Evolutionary conservation across 2,113 vertebrate species (phyloP).

Genomic region (Trematomus loennbergii): DNA sequence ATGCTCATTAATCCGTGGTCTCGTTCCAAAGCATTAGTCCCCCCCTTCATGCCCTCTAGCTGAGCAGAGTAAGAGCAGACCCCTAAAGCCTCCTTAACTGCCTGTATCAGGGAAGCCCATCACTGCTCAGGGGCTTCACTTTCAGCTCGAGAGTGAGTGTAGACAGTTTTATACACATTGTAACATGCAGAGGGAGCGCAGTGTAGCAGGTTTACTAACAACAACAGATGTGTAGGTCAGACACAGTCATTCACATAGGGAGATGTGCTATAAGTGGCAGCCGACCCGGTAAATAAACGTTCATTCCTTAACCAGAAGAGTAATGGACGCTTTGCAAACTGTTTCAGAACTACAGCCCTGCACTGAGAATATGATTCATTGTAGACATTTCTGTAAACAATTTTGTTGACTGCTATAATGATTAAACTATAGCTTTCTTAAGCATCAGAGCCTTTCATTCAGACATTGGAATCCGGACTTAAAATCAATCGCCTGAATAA

Average conservation of each 20-base stretch:
- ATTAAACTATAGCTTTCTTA: no score
- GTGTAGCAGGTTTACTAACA: not conserved
- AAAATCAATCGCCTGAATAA: no score
- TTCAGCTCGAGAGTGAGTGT: not conserved
- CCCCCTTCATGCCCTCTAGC: conserved; percentile 74
- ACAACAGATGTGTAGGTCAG: not conserved
- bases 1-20: conserved; percentile 74
- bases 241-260: not conserved
- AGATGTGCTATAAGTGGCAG: not conserved
- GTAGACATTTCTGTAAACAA: not conserved
- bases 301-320: not conserved
- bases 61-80: not conserved
- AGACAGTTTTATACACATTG: not conserved
- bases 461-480: no score
- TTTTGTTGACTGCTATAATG: no score
- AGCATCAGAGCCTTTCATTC: no score
- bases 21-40: conserved; percentile 85
- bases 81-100: not conserved
- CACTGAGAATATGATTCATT: not conserved
- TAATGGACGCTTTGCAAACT: not conserved
- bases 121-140: not conserved
- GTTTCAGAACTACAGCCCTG: not conserved
- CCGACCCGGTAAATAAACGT: not conserved
- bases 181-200: not conserved
- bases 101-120: not conserved